A percentile compares a stretch with the other conserved stretches of the same genome.
phyloP scores from a whole-genome alignment of 2,797 vertebrate genomes.

The Ara ararauna region DNA sequence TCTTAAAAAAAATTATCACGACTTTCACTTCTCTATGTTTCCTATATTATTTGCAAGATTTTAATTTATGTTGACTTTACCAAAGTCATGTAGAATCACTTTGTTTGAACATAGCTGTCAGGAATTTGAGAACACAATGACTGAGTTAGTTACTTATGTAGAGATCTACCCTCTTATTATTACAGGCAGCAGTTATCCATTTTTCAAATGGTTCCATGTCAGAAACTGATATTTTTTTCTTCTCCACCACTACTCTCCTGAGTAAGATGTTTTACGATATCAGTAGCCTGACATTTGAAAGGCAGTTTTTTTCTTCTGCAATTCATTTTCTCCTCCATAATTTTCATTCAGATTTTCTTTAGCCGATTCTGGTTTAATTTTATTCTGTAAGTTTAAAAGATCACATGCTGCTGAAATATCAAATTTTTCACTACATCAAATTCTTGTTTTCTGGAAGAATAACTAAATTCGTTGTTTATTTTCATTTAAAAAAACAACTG shows the following conservation, averaged over 20 bases:
- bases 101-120: background rate
- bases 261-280: background rate
- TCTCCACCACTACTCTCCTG: background rate
- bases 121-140: background rate
- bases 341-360: background rate
- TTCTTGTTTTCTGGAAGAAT: background rate
- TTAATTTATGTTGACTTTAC: background rate
- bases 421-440: background rate
- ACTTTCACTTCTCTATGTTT: background rate
- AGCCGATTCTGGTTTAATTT: background rate
- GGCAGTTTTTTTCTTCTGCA: fast-evolving
- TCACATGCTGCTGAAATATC: background rate
- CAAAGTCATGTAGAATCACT: background rate
- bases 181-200: background rate
- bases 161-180: background rate
- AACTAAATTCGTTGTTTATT: background rate
- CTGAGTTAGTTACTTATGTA: background rate
- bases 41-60: background rate
- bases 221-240: background rate
- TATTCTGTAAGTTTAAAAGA: background rate
- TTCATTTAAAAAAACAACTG: background rate
- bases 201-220: background rate
- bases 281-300: background rate
- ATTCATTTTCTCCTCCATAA: background rate
- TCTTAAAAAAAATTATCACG: background rate